phyloP scores from a whole-genome alignment of 30 jellyfish, hydroid and myxozoan genomes.

The Chironex yamaguchii region DNA sequence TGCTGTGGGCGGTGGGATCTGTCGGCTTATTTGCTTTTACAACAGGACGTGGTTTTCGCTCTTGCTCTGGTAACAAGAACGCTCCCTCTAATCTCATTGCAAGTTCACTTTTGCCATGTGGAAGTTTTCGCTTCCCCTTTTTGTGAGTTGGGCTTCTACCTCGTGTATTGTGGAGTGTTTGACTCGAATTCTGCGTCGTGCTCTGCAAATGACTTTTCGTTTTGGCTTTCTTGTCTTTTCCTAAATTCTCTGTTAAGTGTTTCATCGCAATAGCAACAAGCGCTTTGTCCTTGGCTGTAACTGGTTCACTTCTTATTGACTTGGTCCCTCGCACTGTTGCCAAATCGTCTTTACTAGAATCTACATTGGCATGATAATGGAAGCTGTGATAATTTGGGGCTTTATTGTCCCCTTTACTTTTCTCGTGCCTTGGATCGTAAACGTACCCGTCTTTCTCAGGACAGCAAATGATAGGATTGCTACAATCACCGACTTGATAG shows the following conservation, averaged over 20 bases:
- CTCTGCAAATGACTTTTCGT: too few species aligned
- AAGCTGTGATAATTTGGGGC: too few species aligned
- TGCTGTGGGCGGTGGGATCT: neutral
- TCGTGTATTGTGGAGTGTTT: neutral
- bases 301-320: neutral
- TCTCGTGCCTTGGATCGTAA: neutral
- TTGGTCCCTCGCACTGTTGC: neutral
- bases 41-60: too few species aligned
- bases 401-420: neutral
- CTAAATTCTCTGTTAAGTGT: neutral
- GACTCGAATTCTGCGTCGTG: too few species aligned
- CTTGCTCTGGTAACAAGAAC: neutral
- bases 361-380: neutral
- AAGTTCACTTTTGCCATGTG: neutral
- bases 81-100: neutral
- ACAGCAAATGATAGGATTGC: conserved; percentile 19
- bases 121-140: too few species aligned
- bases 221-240: neutral
- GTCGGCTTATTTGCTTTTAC: neutral
- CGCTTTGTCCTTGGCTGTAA: neutral
- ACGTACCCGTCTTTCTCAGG: neutral
- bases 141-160: neutral
- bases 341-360: neutral
- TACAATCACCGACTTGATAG: conserved; percentile 11
- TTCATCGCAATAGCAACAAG: neutral